A percentile compares a stretch with the other conserved stretches of the same genome.
These are phyloP conservation scores for Scaptomyza montana DNA, from an alignment of 1,140 invertebrate species.

Conservation along the genomic window DNA sequence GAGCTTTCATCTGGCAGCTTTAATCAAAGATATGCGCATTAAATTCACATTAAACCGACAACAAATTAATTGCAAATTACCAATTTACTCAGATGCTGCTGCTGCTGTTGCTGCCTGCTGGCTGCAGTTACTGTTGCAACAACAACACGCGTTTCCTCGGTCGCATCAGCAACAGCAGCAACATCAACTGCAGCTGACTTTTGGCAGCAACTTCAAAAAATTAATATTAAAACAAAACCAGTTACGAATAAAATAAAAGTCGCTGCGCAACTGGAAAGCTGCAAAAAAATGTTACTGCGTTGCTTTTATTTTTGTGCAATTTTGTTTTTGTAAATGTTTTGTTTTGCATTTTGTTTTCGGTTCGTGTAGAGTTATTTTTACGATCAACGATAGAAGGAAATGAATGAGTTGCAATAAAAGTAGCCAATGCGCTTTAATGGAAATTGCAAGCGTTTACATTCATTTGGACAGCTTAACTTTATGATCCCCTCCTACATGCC, in stretches of 20 bases:
- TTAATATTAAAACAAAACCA: conserved; percentile 26
- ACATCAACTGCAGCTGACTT: conserved; percentile 45
- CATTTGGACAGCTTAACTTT: conserved; percentile 18
- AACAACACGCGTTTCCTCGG: conserved; percentile 60
- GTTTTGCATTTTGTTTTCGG: conserved; percentile 21
- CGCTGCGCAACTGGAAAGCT: conserved; percentile 65
- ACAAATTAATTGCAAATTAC: conserved; percentile 76
- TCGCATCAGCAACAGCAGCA: conserved; percentile 30
- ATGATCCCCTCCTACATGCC: background rate
- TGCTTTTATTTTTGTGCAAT: conserved; percentile 44
- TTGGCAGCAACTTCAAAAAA: conserved; percentile 32
- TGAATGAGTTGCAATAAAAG: conserved; percentile 67
- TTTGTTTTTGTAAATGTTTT: conserved; percentile 15
- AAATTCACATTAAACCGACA: conserved; percentile 67
- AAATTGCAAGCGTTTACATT: conserved; percentile 16
- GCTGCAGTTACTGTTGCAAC: conserved; percentile 7
- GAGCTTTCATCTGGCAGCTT: conserved; percentile 52
- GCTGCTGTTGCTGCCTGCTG: background rate
- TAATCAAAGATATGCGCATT: conserved; percentile 68
- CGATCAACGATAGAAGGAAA: conserved; percentile 75
- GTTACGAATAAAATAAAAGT: conserved; percentile 60
- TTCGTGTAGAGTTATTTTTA: conserved; percentile 41
- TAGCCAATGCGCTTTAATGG: conserved; percentile 40
- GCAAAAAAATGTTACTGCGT: conserved; percentile 23
- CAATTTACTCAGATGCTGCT: conserved; percentile 46